phyloP scores from a whole-genome alignment of 2,797 vertebrate species.

The Hyperoplus immaculatus region DNA sequence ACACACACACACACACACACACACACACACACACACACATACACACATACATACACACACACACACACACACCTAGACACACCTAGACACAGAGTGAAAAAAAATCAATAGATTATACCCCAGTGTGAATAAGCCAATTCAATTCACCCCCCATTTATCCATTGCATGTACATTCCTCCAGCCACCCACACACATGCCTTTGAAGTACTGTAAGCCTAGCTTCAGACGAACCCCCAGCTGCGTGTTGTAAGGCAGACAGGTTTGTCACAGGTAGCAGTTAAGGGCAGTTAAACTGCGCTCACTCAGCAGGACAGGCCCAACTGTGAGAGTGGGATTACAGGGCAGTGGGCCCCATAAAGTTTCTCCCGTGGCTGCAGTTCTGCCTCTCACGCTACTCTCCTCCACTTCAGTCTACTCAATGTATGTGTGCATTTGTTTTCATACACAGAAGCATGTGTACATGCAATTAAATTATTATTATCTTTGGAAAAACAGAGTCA shows the following conservation, averaged over 20 bases:
- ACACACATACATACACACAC: too few relatives aligned
- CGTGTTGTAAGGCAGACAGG: constrained; percentile 68
- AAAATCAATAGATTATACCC: constrained; percentile 28
- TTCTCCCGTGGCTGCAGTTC: constrained; percentile 77
- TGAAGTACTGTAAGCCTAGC: constrained; percentile 56
- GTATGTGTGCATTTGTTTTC: constrained; percentile 27
- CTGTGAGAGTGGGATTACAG: constrained; percentile 85
- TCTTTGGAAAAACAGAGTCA: neutral
- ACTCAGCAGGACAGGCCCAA: constrained; percentile 75
- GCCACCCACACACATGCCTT: constrained; percentile 67
- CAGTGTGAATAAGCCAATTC: constrained; percentile 17
- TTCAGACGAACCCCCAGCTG: constrained; percentile 75
- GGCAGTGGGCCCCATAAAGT: constrained; percentile 82
- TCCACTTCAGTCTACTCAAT: constrained; percentile 19
- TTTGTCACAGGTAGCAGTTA: constrained; percentile 85
- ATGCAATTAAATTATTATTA: constrained; percentile 10
- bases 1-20: too few relatives aligned
- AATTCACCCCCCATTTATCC: constrained; percentile 18
- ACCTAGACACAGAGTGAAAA: constrained; percentile 7
- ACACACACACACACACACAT: too few relatives aligned
- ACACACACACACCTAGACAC: neutral
- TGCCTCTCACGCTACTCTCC: constrained; percentile 72
- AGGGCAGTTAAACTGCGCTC: constrained; percentile 78
- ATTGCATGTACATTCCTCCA: constrained; percentile 36
- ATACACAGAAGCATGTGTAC: neutral